Percentiles rank a stretch among this genome's conserved stretches.
Evolutionary conservation across 2,888 invertebrate species (phyloP).

Genomic region (Ferrisia virgata): DNA sequence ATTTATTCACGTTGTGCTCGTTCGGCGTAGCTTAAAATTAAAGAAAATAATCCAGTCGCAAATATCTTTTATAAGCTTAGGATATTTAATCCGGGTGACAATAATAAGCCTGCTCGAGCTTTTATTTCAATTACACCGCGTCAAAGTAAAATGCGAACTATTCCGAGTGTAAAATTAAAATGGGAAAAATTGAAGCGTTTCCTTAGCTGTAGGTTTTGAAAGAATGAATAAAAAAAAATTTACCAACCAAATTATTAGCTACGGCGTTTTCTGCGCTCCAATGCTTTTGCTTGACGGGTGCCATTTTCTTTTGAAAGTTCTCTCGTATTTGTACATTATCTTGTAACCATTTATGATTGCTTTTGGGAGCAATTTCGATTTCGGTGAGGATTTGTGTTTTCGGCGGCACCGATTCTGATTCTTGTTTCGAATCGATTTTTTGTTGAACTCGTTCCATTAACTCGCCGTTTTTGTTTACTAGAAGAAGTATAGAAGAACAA

Average conservation of each 20-base stretch:
- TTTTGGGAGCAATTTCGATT: constrained; percentile 60
- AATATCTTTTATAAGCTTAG: neutral
- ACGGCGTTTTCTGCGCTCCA: constrained; percentile 24
- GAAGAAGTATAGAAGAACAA: constrained; percentile 48
- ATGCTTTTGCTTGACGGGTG: constrained; percentile 54
- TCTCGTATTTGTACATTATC: constrained; percentile 54
- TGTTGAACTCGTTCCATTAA: constrained; percentile 54
- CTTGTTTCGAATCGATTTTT: constrained; percentile 51
- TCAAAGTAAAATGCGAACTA: neutral
- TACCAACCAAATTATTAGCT: constrained; percentile 36
- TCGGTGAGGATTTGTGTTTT: constrained; percentile 58
- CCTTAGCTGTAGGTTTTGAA: neutral
- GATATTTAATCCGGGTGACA: neutral
- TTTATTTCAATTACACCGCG: neutral
- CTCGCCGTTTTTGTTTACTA: constrained; percentile 55
- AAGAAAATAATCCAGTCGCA: neutral
- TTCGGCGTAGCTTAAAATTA: neutral
- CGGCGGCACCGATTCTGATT: constrained; percentile 55
- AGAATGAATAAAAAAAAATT: neutral
- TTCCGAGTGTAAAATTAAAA: constrained; percentile 9
- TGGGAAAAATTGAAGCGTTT: neutral
- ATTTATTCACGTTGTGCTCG: neutral
- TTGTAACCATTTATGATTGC: constrained; percentile 57
- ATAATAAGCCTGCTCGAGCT: neutral
- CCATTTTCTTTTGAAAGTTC: constrained; percentile 53